phyloP scores from a whole-genome alignment of 2,797 vertebrate genomes.

The Cynopterus sphinx region DNA sequence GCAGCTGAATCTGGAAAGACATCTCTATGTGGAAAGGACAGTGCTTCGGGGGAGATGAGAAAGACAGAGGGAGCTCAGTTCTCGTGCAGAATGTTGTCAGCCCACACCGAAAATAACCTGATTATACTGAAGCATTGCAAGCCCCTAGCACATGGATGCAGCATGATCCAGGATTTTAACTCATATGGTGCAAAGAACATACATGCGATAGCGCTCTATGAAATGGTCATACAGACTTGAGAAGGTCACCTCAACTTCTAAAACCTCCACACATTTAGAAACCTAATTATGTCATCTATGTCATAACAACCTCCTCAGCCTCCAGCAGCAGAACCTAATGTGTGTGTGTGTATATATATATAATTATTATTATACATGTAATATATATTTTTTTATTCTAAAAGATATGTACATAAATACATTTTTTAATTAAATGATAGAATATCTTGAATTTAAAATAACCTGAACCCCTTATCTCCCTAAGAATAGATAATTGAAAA shows the following conservation, averaged over 20 bases:
- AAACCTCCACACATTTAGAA: not conserved
- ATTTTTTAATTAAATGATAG: not conserved
- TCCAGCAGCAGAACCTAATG: not conserved
- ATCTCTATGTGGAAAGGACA: conserved; percentile 54
- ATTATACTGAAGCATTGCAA: not conserved
- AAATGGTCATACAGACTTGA: not conserved
- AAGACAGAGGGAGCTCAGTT: not conserved
- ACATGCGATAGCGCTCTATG: accelerated
- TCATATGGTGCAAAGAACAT: not conserved
- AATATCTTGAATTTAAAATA: not conserved
- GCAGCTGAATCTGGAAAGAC: conserved; percentile 62
- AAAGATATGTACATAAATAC: not conserved
- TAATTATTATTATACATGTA: not conserved
- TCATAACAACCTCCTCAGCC: not conserved
- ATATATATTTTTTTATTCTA: not conserved
- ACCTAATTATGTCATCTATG: not conserved
- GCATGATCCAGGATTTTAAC: not conserved
- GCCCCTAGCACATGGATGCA: not conserved
- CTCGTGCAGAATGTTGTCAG: not conserved
- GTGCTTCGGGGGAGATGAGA: not conserved
- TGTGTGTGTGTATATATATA: too few species aligned
- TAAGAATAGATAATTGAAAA: not conserved
- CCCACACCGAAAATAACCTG: not conserved
- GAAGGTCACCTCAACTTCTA: not conserved
- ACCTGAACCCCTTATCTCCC: not conserved